A percentile compares a stretch with the other conserved stretches of the same genome.
Evolutionary conservation across 2,888 invertebrate species (phyloP).

Genomic region (Phytoseiulus persimilis): DNA sequence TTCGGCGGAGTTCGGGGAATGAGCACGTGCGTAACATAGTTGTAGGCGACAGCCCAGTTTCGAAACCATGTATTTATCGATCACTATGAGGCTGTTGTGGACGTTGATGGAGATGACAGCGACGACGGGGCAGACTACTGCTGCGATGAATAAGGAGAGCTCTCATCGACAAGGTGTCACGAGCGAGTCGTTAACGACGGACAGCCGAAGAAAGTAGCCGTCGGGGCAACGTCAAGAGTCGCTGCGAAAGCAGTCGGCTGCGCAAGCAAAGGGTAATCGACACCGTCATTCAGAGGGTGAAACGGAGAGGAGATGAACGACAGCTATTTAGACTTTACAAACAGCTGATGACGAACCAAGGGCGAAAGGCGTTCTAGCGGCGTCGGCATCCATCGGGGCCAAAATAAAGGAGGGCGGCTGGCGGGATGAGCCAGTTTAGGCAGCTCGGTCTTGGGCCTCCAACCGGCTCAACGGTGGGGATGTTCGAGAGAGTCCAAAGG

Average conservation of each 20-base stretch:
- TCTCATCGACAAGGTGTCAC: neutral
- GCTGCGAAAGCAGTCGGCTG: neutral
- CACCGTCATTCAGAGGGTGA: neutral
- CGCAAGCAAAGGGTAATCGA: neutral
- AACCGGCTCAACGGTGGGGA: neutral
- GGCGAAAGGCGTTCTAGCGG: no score
- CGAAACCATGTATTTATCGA: no score
- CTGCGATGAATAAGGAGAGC: neutral
- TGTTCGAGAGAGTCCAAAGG: neutral
- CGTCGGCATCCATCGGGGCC: no score
- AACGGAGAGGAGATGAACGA: neutral
- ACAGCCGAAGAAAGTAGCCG: neutral
- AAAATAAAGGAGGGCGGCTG: neutral
- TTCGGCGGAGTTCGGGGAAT: no score
- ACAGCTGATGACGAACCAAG: neutral
- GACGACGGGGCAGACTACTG: no score
- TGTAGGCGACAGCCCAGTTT: no score
- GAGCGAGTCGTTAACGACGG: neutral
- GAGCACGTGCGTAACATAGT: no score
- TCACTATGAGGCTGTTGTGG: no score
- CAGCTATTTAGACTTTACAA: neutral
- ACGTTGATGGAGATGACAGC: no score
- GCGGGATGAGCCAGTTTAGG: no score
- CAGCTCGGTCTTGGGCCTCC: neutral
- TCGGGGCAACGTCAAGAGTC: neutral